Evolutionary conservation across 2,113 vertebrate genomes (phyloP), one percentile per base, ranked within the genome.

Genomic region (Rhipidura dahli): DNA sequence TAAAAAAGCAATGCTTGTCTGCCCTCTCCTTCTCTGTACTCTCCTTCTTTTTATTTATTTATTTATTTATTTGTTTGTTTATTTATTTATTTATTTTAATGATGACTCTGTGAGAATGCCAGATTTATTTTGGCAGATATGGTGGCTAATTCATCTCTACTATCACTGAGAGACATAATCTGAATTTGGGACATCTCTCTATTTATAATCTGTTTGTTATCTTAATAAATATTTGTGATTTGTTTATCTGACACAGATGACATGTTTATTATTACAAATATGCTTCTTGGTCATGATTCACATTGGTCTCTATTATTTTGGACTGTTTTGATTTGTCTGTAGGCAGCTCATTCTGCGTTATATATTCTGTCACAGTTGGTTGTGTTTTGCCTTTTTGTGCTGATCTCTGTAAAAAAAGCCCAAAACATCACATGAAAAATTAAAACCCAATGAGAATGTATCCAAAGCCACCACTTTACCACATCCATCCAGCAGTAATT

Each of bases 221-320:
- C 81, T 82, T 86, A 94, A 93, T 91, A 96, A 95, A 89, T 94
- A 92, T 87, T 96, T 91, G 90, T 94, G 79, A 92, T 77, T 88
- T 94, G 71, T 90, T 95, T 93, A 76, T 93, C 78, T 95, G 96
- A 96, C 79, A 91, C n/a, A 35, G 73, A 88, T 93, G 93, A 96
- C 75, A 84, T 77, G 60, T 88, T 95, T 96, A 94, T 94, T 94
- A 86, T 94, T 90, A 94, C 78, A 93, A 96, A 95, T 94, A 70
- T 44, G 76, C 53, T 96, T 91, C 73, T 27, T 93, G 87, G 69
- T 76, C 84, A 84, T 96, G 94, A 96, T 96, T 96, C 94, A 94
- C 65, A 49, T 78, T 39, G 80, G 84, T 78, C 69, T 93, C 35
- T 93, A 87, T 94, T 91, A 79, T 69, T 95, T 83, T 81, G 56